Conservation (phyloP, 1,140 invertebrate genomes). For the Conus ventricosus region DNA sequence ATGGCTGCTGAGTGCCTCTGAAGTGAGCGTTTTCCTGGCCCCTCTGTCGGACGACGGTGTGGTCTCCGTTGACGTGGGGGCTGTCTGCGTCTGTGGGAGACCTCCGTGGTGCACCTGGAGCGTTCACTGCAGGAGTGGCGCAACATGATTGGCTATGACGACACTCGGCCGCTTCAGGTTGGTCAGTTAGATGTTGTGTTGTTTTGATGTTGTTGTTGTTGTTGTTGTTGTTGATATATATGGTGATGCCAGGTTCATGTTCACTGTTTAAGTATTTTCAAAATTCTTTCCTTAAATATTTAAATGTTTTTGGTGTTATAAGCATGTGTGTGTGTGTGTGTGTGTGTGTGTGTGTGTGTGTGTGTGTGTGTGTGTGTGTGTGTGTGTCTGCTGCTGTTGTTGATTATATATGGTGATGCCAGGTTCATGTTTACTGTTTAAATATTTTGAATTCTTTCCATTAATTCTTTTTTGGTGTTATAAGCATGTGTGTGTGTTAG, state of each 20-base stretch:
- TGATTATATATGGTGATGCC: too few relatives aligned
- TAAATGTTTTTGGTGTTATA: too few relatives aligned
- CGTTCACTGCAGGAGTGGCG: conserved; percentile 76
- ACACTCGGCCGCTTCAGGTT: conserved; percentile 65
- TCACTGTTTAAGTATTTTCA: not conserved
- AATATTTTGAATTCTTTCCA: too few relatives aligned
- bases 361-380: too few relatives aligned
- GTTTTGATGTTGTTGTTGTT: not conserved
- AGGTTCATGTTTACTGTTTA: too few relatives aligned
- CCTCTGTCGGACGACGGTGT: conserved; percentile 76
- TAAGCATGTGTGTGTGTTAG: too few relatives aligned
- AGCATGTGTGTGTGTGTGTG: too few relatives aligned
- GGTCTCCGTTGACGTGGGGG: conserved; percentile 80
- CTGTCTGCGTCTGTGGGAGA: conserved; percentile 80
- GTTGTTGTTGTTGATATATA: not conserved
- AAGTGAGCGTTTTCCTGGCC: conserved; percentile 70
- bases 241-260: not conserved
- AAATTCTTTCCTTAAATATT: too few relatives aligned
- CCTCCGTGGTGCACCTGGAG: conserved; percentile 75
- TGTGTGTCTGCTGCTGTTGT: too few relatives aligned
- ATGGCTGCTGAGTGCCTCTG: conserved; percentile 65
- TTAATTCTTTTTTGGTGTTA: too few relatives aligned
- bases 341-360: too few relatives aligned
- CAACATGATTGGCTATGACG: conserved; percentile 75
- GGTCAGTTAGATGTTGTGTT: not conserved